Evolutionary conservation across 1,140 invertebrate species (phyloP), one percentile per base, ranked within the genome.

Genomic region (Drosophila littoralis): DNA sequence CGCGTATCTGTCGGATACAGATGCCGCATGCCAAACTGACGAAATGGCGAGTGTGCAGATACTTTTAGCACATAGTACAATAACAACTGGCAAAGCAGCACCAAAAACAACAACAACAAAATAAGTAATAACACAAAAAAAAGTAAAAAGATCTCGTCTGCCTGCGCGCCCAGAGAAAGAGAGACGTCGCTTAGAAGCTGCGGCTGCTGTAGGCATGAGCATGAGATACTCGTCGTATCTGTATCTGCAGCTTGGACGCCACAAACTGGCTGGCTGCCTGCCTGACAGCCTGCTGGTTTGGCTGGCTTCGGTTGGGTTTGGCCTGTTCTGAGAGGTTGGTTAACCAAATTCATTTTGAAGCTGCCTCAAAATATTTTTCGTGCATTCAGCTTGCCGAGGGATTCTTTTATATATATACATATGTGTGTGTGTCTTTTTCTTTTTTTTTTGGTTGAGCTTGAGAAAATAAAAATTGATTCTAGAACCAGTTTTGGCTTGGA

Each of bases 381-480:
- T 70, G 61, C 75, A 69, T 71, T 81, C 58, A 35, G 73, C 61
- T 65, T 66, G 68, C 78, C 69, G 82, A 59, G 72, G 76, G 77
- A 83, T 82, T 75, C 58, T 72, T 79, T 73, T 79, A 63, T 50
- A 51, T 58, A 54, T 64, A 48, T 75, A 73, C n/a, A n/a, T n/a
- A n/a, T n/a, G n/a, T n/a, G n/a, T 45, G 1, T 33, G 57, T 59
- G 22, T 22, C 2, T 22, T 17, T 17, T 17, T n/a, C 43, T 50
- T 61, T 58, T 71, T 68, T 59, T 61, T 80, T 64, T 67, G 59
- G 58, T 64, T 76, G 58, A 76, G 81, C 81, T 80, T 85, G 81
- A 84, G 77, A 84, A 82, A 79, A 83, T 84, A 85, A 84, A 84
- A 84, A 80, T 84, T 84, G 81, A 84, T 84, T 85, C 81, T 85